Conservation (phyloP, 2,797 vertebrate genomes). For the Sarcoramphus papa region DNA sequence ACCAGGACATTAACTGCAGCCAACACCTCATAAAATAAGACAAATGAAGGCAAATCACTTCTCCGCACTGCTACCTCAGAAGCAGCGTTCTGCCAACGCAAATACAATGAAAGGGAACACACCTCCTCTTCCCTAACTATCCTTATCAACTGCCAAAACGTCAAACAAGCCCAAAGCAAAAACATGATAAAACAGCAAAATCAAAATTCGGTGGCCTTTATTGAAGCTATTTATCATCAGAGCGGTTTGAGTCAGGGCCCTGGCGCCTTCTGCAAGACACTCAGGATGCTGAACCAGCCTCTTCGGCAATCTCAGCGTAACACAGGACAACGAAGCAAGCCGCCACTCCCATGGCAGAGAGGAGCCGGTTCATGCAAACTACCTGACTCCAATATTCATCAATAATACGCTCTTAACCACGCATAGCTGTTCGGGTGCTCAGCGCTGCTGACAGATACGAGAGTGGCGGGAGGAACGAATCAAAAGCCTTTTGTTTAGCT, state of each 20-base stretch:
- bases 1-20: background rate
- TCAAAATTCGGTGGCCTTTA: background rate
- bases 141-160: background rate
- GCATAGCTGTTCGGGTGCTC: background rate
- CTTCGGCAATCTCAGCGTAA: background rate
- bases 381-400: too few species aligned
- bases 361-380: rapidly evolving
- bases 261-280: rapidly evolving
- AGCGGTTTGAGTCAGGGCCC: background rate
- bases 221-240: background rate
- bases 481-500: background rate
- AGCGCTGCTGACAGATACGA: background rate
- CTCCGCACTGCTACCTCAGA: background rate
- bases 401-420: rapidly evolving
- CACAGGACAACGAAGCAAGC: background rate
- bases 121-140: background rate
- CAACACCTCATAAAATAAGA: background rate
- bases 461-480: background rate
- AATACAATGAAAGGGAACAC: background rate
- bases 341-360: background rate
- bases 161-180: background rate
- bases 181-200: background rate
- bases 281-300: background rate
- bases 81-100: background rate
- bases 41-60: background rate